Conservation (phyloP, 2,113 vertebrate genomes). For the Prinia subflava region DNA sequence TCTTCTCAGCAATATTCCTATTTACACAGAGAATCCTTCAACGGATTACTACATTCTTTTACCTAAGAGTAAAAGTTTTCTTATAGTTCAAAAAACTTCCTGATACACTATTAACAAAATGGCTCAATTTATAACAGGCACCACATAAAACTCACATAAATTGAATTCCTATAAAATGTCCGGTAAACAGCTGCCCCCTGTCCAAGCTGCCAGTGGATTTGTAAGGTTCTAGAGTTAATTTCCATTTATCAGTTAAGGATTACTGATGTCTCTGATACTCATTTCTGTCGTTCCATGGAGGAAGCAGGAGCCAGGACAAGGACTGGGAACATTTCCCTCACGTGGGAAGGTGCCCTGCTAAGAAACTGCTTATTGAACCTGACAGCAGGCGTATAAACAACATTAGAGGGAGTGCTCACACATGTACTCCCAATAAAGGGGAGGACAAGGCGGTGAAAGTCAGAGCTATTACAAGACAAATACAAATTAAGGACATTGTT, state of each 20-base stretch:
- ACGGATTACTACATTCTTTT: neutral
- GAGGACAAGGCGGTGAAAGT: conserved; percentile 36
- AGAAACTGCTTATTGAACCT: conserved; percentile 39
- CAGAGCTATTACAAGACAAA: conserved; percentile 36
- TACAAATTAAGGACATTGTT: conserved; percentile 1
- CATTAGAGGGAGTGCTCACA: conserved; percentile 24
- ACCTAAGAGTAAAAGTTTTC: neutral
- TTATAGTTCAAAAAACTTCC: neutral
- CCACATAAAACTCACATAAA: neutral
- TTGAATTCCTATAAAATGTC: neutral
- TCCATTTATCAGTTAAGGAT: neutral
- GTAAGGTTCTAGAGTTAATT: neutral
- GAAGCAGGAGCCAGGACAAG: neutral
- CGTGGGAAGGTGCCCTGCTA: conserved; percentile 34
- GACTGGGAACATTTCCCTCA: conserved; percentile 35
- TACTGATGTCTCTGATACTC: neutral
- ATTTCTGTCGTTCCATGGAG: neutral
- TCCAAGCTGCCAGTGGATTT: neutral
- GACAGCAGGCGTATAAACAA: conserved; percentile 1
- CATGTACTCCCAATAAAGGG: neutral
- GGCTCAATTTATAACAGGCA: neutral
- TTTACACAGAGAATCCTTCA: neutral
- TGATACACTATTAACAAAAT: conserved; percentile 27
- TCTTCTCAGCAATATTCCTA: neutral
- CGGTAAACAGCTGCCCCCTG: neutral